Evolutionary conservation across 2,888 invertebrate genomes (phyloP).

Genomic region (Lasioglossum villosulum): DNA sequence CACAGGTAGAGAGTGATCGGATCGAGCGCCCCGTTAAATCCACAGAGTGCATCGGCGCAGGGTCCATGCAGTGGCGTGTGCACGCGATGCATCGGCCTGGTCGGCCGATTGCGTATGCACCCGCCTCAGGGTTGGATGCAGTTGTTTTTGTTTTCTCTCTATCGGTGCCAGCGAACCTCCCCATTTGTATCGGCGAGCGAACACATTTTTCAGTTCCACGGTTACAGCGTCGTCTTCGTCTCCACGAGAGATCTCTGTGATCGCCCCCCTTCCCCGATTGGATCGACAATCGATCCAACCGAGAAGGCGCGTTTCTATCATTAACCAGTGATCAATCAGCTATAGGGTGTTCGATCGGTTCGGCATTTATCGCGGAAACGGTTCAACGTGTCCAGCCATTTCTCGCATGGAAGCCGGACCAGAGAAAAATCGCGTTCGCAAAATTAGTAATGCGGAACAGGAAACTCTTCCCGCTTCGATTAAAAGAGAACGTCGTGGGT

Average conservation of each 20-base stretch:
- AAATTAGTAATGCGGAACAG: not conserved
- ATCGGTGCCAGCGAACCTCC: constrained; percentile 71
- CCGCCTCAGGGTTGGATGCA: constrained; percentile 47
- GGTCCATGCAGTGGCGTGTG: constrained; percentile 7
- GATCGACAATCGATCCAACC: constrained; percentile 21
- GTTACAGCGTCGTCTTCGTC: not conserved
- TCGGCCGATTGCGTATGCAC: not conserved
- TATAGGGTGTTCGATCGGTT: constrained; percentile 16
- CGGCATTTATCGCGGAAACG: constrained; percentile 41
- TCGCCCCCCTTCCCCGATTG: constrained; percentile 54
- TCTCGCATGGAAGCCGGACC: not conserved
- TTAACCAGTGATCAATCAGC: constrained; percentile 47
- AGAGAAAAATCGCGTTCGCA: constrained; percentile 6
- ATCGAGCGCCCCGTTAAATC: constrained; percentile 11
- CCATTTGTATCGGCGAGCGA: constrained; percentile 80
- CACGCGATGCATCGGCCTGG: not conserved
- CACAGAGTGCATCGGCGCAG: constrained; percentile 1
- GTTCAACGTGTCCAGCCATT: not conserved
- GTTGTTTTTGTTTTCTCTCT: constrained; percentile 67
- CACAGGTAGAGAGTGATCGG: not conserved
- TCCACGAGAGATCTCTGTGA: constrained; percentile 66
- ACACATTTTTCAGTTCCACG: constrained; percentile 79
- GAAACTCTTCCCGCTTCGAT: constrained; percentile 44
- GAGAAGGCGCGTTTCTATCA: constrained; percentile 57
- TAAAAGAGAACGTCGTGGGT: constrained; percentile 69